Evolutionary conservation across 53 echinoderm and acorn worm genomes (phyloP), one percentile per base, ranked within the genome.

Genomic region (Patiria pectinifera): DNA sequence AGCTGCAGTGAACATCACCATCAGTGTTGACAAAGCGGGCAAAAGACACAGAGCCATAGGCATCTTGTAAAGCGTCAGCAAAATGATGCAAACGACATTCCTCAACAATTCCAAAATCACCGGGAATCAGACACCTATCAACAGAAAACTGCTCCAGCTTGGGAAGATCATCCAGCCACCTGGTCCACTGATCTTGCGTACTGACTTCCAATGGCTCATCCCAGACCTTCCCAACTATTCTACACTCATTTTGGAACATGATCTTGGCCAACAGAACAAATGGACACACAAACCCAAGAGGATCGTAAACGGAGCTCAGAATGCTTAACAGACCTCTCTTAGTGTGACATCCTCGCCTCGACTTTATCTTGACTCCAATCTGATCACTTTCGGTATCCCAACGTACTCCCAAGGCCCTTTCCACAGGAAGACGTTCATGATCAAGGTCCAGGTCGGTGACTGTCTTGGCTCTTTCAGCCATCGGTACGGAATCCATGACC

Each of bases 21-120:
- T 71, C 16, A 46, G 45, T 48, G 24, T 85, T 81, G 19, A 91
- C 79, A 4, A 80, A 60, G 12, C 80, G 60, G 26, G 83, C 48
- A 69, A 91, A 94, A 16, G 94, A 91, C 6, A 72, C 96, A 26
- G 87, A 80, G 19, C 94, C 93, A 86, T 92, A 94, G 60, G 71
- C 93, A 6, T 71, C 61, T 62, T 94, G 92, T 44, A 92, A 91
- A 9, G 91, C 94, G 82, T 94, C 94, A 15, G 72, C 63, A 58
- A 94, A 94, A 77, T 91, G 87, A 80, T 91, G 94, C 15, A 94
- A 35, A 63, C 90, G 58, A 18, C 45, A 47, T 62, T 72, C 61
- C 7, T 6, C 14, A 48, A 80, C 44, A 21, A 23, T 60, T 70
- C 87, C 87, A 58, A 91, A 86, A n/a, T 45, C 82, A 9, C 53